phyloP scores from a whole-genome alignment of 2,888 invertebrate species.

The Sphaerophoria rueppellii region DNA sequence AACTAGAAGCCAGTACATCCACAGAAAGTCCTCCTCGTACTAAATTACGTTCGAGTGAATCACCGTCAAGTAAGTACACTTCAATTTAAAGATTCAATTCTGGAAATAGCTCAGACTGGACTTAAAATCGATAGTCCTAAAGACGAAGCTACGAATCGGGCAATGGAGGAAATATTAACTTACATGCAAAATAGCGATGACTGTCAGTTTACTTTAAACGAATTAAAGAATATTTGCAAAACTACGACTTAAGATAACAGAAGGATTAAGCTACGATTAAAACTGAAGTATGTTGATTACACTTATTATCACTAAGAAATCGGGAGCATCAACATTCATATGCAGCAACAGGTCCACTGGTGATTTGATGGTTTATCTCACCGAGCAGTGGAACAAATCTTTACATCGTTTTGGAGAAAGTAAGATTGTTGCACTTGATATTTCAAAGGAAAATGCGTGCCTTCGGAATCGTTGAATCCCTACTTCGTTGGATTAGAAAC shows the following conservation, averaged over 20 bases:
- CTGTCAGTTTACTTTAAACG: not conserved
- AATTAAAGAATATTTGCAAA: not conserved
- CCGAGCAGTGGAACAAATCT: too few species aligned
- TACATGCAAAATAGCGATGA: constrained; percentile 13
- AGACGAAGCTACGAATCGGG: not conserved
- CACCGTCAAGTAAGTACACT: not conserved
- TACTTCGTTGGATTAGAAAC: too few species aligned
- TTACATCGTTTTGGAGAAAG: too few species aligned
- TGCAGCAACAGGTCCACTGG: too few species aligned
- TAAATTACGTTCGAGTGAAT: not conserved
- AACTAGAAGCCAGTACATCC: constrained; percentile 10
- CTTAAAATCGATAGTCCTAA: not conserved
- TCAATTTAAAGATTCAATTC: not conserved
- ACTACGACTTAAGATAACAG: not conserved
- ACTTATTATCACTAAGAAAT: constrained; percentile 41
- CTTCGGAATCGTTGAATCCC: too few species aligned
- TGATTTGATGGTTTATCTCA: too few species aligned
- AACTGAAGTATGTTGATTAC: constrained; percentile 23
- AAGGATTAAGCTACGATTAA: constrained; percentile 9
- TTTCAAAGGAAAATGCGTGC: too few species aligned
- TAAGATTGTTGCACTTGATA: too few species aligned
- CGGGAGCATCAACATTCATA: constrained; percentile 39
- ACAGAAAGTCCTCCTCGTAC: constrained; percentile 4
- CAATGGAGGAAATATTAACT: constrained; percentile 15
- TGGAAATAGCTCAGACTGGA: constrained; percentile 3